These are phyloP conservation scores for Argentina silus DNA, from an alignment of 2,797 vertebrate species.

Conservation along the genomic window DNA sequence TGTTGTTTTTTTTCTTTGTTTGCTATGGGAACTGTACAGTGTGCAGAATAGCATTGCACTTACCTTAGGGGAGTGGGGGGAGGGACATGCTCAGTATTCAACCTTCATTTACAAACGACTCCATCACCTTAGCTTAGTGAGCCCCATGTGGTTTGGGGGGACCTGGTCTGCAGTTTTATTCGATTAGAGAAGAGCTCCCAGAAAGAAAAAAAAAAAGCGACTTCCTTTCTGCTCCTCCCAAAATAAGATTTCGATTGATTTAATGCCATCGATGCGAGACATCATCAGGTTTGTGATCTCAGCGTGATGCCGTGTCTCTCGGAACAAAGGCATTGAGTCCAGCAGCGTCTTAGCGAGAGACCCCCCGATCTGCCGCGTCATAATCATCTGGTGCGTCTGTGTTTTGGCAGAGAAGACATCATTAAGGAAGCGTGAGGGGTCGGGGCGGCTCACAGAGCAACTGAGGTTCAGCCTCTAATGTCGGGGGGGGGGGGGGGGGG, in stretches of 20 bases:
- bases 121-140: conserved; percentile 64
- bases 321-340: conserved; percentile 17
- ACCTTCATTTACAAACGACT: conserved; percentile 62
- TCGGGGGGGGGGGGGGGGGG: background rate
- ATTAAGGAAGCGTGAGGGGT: conserved; percentile 70
- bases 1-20: too few relatives aligned
- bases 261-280: conserved; percentile 70
- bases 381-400: conserved; percentile 64
- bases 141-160: conserved; percentile 57
- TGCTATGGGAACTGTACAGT: too few relatives aligned
- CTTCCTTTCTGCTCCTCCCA: conserved; percentile 72
- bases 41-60: too few relatives aligned
- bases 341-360: background rate
- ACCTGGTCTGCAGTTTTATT: conserved; percentile 62
- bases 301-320: conserved; percentile 53
- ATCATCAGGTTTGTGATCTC: conserved; percentile 71
- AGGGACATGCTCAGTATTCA: conserved; percentile 42
- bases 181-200: conserved; percentile 63
- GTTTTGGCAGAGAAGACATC: conserved; percentile 66
- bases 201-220: conserved; percentile 58
- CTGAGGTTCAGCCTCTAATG: conserved; percentile 32
- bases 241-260: conserved; percentile 83
- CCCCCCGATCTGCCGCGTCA: conserved; percentile 55
- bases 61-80: too few relatives aligned
- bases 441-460: conserved; percentile 56